Conservation (phyloP, 2,113 vertebrate genomes). For the Rhabdomys dilectus region DNA sequence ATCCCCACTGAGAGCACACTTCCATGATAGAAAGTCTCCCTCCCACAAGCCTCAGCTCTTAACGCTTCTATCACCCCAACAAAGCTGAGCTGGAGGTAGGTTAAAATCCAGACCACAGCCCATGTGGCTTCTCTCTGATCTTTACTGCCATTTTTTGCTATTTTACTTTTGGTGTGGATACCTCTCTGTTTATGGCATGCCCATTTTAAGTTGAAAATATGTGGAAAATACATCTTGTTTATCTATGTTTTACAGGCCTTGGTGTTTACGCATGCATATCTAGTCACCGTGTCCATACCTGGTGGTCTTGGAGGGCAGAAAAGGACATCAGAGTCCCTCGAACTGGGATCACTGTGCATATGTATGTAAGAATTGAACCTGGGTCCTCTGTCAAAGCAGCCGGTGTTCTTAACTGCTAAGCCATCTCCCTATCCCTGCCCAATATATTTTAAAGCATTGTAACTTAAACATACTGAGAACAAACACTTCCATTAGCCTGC, state of each 20-base stretch:
- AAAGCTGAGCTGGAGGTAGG: too few species aligned
- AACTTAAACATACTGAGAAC: too few species aligned
- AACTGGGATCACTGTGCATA: neutral
- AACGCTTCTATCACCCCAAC: neutral
- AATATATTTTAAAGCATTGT: neutral
- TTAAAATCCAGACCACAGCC: too few species aligned
- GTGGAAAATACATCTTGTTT: neutral
- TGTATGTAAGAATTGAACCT: neutral
- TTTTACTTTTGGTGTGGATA: neutral
- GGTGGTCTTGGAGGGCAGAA: neutral
- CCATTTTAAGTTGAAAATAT: neutral
- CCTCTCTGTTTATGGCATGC: neutral
- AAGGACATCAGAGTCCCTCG: neutral
- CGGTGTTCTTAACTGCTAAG: neutral
- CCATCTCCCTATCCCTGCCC: neutral
- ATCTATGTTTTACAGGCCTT: neutral
- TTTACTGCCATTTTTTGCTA: neutral
- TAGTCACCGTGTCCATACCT: neutral
- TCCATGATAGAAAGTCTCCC: too few species aligned
- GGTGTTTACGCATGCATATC: neutral
- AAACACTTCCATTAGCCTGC: neutral
- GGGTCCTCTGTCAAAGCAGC: neutral
- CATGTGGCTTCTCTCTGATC: neutral
- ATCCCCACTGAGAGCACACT: too few species aligned
- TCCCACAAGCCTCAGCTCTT: neutral